Evolutionary conservation across 2,797 vertebrate species (phyloP).

Genomic region (Alectoris magna): DNA sequence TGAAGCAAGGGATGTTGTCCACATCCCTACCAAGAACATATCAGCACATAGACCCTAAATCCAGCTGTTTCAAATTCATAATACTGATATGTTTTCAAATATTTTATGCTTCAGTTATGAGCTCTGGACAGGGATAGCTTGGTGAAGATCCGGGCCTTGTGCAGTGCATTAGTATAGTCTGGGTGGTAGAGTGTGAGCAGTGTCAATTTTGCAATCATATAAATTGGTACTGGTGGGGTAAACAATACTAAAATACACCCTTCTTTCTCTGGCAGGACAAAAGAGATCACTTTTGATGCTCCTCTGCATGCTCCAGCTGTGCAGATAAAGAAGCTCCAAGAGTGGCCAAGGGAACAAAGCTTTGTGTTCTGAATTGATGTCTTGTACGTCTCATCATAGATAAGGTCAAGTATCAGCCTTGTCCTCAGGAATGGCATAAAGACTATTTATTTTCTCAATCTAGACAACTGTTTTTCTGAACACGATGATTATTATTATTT

Average conservation of each 20-base stretch:
- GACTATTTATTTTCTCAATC: not conserved
- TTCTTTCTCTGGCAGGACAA: not conserved
- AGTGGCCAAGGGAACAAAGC: not conserved
- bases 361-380: not conserved
- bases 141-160: not conserved
- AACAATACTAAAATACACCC: not conserved
- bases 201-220: not conserved
- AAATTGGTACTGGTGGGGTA: not conserved
- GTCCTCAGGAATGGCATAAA: not conserved
- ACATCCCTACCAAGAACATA: not conserved
- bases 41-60: not conserved
- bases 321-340: not conserved
- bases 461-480: not conserved
- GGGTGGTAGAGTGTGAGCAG: accelerated
- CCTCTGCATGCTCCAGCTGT: not conserved
- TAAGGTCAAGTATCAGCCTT: not conserved
- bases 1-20: not conserved
- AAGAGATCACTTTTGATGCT: not conserved
- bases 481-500: too few relatives aligned
- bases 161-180: accelerated
- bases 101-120: not conserved
- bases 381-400: not conserved
- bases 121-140: not conserved
- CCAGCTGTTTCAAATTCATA: not conserved
- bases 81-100: not conserved